A percentile compares a stretch with the other conserved stretches of the same genome.
Evolutionary conservation across 2,888 invertebrate genomes (phyloP).

Genomic region (Pteria penguin): DNA sequence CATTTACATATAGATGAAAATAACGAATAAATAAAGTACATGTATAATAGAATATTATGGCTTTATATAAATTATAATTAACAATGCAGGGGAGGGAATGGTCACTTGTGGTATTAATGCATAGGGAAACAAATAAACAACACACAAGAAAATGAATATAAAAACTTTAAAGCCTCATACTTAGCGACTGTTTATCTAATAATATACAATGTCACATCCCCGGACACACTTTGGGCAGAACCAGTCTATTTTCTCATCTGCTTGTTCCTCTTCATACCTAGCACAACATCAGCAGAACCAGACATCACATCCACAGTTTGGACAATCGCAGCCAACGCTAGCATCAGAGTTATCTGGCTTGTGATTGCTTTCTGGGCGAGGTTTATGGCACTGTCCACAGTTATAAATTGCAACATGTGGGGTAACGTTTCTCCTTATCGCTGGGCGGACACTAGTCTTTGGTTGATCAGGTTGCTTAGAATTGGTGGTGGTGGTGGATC

Average conservation of each 20-base stretch:
- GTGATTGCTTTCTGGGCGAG: conserved; percentile 27
- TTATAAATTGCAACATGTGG: neutral
- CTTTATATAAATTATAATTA: too few species aligned
- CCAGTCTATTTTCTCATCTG: conserved; percentile 14
- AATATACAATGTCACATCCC: conserved; percentile 39
- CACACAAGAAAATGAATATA: too few species aligned
- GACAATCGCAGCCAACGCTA: conserved; percentile 43
- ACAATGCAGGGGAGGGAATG: too few species aligned
- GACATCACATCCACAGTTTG: conserved; percentile 36
- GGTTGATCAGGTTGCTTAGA: neutral
- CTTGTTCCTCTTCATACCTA: conserved; percentile 31
- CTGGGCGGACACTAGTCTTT: neutral
- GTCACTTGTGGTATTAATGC: too few species aligned
- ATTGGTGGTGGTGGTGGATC: too few species aligned
- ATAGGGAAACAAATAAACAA: too few species aligned
- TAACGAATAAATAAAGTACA: too few species aligned
- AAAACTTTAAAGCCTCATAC: too few species aligned
- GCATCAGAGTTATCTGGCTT: conserved; percentile 27
- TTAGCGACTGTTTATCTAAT: too few species aligned
- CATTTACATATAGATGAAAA: too few species aligned
- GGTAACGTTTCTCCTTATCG: too few species aligned
- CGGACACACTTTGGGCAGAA: conserved; percentile 32
- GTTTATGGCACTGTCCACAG: conserved; percentile 18
- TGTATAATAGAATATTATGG: too few species aligned
- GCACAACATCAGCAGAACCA: conserved; percentile 42